Evolutionary conservation across 1,140 invertebrate species (phyloP), one percentile per base, ranked within the genome.

Genomic region (Aphelenchoides fujianensis): DNA sequence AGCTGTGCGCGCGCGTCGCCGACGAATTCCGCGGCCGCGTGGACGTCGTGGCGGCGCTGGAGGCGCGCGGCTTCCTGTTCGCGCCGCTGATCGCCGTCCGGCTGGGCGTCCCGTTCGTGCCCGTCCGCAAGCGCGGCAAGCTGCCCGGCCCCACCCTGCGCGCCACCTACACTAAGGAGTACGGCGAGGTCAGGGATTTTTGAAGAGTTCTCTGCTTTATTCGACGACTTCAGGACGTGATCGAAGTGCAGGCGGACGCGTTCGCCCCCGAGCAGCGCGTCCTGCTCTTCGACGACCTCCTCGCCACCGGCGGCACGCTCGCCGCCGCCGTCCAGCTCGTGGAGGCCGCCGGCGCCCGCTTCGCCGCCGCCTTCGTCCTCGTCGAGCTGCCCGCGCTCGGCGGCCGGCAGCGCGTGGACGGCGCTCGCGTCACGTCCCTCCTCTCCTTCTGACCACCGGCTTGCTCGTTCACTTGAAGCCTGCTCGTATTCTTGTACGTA

Each of bases 101-200:
- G 74, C 84, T 97, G 1, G 87, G 89, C 2, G 86, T 94, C 63
- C 91, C 92, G 7, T 98, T 96, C 86, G 87, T 94, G 1, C 94
- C 95, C 0, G 90, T 97, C 23, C 88, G 95, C 62, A 98, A 98
- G 84, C 91, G 91, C 79, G 95, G 95, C 34, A 98, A 98, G 87
- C 86, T 98, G 62, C 94, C 95, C 0, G 96, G 95, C 41, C 87
- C 91, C 71, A 88, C 91, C 28, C 76, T 87, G 23, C 86, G 88
- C 59, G 88, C 90, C 59, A 86, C 87, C 67, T 97, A 92, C 85
- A 85, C 85, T 23, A 86, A 95, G 63, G 95, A 98, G 87, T 98
- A 98, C 89, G 93, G 94, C 74, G 88, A 87, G 75, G 35, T 28
- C 0, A n/a, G n/a, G n/a, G n/a, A n/a, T n/a, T n/a, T n/a, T n/a